A percentile compares a stretch with the other conserved stretches of the same genome.
These are phyloP conservation scores for Drosophila colorata DNA, from an alignment of 2,888 invertebrate genomes.

Conservation along the genomic window DNA sequence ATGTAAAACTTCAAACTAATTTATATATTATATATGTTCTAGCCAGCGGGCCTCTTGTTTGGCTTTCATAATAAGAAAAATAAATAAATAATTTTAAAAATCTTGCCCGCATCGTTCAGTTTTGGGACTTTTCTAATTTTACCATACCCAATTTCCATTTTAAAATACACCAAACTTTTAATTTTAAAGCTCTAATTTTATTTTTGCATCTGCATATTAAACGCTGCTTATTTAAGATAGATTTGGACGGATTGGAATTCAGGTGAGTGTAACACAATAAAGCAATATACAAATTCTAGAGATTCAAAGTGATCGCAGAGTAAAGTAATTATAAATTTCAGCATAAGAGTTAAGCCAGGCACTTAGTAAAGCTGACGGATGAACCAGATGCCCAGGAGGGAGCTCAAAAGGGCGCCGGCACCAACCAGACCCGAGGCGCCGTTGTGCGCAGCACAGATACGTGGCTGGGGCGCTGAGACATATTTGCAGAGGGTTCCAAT, in stretches of 20 bases:
- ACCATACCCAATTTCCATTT: neutral
- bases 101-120: no score
- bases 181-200: slow-evolving; percentile 33
- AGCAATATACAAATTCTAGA: slow-evolving; percentile 44
- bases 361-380: slow-evolving; percentile 52
- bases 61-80: no score
- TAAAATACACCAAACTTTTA: neutral
- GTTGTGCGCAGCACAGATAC: slow-evolving; percentile 72
- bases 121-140: no score
- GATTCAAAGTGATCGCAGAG: slow-evolving; percentile 52
- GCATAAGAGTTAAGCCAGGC: neutral
- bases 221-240: slow-evolving; percentile 17
- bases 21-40: no score
- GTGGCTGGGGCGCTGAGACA: slow-evolving; percentile 81
- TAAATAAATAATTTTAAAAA: no score
- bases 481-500: slow-evolving; percentile 87
- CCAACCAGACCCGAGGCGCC: slow-evolving; percentile 68
- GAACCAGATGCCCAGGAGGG: slow-evolving; percentile 71
- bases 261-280: slow-evolving; percentile 28
- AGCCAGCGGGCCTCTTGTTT: no score
- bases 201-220: slow-evolving; percentile 16
- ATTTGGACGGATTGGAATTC: slow-evolving; percentile 53
- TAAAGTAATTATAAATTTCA: slow-evolving; percentile 6
- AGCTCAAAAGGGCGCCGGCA: slow-evolving; percentile 52
- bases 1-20: no score